Conservation (phyloP, 2,113 vertebrate genomes). For the Thamnaconus septentrionalis region DNA sequence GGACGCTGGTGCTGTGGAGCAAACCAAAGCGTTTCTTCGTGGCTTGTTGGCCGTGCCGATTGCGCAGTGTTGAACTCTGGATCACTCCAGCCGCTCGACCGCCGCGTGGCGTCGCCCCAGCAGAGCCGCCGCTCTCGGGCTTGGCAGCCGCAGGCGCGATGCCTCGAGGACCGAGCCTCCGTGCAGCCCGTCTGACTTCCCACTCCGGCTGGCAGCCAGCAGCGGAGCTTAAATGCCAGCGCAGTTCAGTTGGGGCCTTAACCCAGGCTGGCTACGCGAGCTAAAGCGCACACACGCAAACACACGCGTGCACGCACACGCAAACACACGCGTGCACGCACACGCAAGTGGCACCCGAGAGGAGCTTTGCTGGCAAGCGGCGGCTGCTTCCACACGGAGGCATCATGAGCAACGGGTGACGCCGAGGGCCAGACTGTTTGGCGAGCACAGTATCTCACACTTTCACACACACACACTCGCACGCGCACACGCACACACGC, state of each 20-base stretch:
- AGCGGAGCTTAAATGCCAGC: slow-evolving; percentile 43
- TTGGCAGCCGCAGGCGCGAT: slow-evolving; percentile 49
- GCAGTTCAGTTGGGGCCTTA: slow-evolving; percentile 34
- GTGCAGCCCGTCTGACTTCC: slow-evolving; percentile 42
- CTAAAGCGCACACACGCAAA: background rate
- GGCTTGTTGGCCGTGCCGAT: slow-evolving; percentile 40
- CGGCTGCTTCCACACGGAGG: slow-evolving; percentile 72
- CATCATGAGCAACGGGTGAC: slow-evolving; percentile 54
- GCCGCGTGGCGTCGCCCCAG: slow-evolving; percentile 36
- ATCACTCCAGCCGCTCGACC: slow-evolving; percentile 32
- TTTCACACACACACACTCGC: slow-evolving; percentile 86
- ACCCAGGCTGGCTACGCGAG: background rate
- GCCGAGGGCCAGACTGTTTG: slow-evolving; percentile 71
- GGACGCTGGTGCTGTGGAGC: slow-evolving; percentile 7
- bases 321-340: slow-evolving; percentile 25
- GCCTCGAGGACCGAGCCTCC: slow-evolving; percentile 31
- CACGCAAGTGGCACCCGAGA: slow-evolving; percentile 25
- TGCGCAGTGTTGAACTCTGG: slow-evolving; percentile 39
- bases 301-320: slow-evolving; percentile 15
- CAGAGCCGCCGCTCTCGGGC: slow-evolving; percentile 39
- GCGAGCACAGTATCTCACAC: slow-evolving; percentile 80
- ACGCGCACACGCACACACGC: slow-evolving; percentile 78
- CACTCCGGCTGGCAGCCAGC: slow-evolving; percentile 41
- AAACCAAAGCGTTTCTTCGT: slow-evolving; percentile 24
- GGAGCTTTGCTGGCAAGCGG: slow-evolving; percentile 36